Evolutionary conservation across 1,140 invertebrate species (phyloP).

Genomic region (Tetramorium simillimum): DNA sequence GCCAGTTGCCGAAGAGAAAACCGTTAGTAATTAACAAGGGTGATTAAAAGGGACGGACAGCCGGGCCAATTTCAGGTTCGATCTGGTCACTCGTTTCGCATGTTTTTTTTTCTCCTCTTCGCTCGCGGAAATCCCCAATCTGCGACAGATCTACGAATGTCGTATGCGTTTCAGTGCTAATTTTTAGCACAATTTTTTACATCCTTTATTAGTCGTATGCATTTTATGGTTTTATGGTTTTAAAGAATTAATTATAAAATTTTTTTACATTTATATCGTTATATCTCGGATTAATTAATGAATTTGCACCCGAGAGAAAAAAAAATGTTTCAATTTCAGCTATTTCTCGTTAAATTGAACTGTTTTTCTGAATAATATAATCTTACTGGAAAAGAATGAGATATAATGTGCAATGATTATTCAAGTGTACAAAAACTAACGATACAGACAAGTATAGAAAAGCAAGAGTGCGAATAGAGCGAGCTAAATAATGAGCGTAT

Average conservation of each 20-base stretch:
- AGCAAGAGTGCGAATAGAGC: not conserved
- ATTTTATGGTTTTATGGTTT: not conserved
- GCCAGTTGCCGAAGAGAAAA: conserved; percentile 19
- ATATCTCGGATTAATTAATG: not conserved
- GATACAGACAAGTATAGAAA: not conserved
- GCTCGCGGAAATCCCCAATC: conserved; percentile 22
- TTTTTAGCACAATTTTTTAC: not conserved
- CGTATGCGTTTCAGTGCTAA: not conserved
- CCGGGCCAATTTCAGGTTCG: conserved; percentile 22
- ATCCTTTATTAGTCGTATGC: not conserved
- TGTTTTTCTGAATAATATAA: not conserved
- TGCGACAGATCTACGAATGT: not conserved
- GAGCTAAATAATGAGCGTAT: not conserved
- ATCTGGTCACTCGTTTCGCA: not conserved
- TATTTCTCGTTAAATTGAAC: not conserved
- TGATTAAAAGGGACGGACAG: conserved; percentile 28
- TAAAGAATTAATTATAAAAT: not conserved
- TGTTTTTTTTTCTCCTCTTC: conserved; percentile 2
- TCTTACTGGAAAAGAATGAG: not conserved
- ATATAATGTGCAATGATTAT: not conserved
- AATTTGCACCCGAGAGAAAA: not conserved
- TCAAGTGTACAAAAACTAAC: not conserved
- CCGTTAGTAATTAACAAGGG: conserved; percentile 27
- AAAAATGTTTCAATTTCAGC: not conserved
- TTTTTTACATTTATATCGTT: not conserved